These are phyloP conservation scores for Sarcoramphus papa DNA, from an alignment of 2,797 vertebrate genomes.

Conservation along the genomic window DNA sequence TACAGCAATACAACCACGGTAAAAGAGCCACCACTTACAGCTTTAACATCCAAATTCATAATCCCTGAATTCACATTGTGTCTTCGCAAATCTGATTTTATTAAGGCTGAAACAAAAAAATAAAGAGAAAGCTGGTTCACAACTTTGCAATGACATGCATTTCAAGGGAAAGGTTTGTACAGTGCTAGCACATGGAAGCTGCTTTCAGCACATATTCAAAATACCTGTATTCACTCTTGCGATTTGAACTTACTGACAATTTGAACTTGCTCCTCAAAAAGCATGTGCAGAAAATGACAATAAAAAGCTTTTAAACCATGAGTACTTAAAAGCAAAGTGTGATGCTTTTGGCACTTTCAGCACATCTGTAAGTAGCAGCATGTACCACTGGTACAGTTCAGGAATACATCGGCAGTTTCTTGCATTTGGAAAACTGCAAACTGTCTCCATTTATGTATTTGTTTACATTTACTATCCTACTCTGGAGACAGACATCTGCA, in stretches of 20 bases:
- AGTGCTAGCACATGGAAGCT: not conserved
- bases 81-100: conserved; percentile 92
- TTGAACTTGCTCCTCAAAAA: not conserved
- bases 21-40: conserved; percentile 75
- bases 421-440: not conserved
- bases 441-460: not conserved
- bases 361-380: not conserved
- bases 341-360: not conserved
- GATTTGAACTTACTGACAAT: not conserved
- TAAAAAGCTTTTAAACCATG: not conserved
- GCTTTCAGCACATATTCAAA: not conserved
- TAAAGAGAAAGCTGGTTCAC: not conserved
- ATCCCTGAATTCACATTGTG: conserved; percentile 85
- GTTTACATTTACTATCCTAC: not conserved
- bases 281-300: not conserved
- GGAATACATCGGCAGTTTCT: not conserved
- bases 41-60: conserved; percentile 65
- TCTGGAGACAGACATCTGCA: not conserved
- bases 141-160: not conserved
- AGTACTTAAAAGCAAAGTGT: not conserved
- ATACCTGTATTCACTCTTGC: accelerated
- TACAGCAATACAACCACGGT: not conserved
- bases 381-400: not conserved
- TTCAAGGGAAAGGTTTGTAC: not conserved
- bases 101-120: conserved; percentile 81